phyloP scores from a whole-genome alignment of 2,888 invertebrate genomes.

The Sussaba pulchella region DNA sequence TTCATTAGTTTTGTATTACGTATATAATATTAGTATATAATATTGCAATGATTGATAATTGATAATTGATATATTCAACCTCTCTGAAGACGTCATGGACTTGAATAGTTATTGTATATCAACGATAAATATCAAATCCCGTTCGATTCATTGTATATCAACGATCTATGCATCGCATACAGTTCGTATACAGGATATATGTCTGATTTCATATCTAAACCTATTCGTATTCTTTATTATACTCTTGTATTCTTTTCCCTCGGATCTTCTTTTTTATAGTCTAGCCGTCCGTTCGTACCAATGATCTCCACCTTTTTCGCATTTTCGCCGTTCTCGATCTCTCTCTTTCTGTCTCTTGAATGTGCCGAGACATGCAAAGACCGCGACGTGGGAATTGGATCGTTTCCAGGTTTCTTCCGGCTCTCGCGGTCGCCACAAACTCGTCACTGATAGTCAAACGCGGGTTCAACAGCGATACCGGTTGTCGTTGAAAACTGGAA shows the following conservation, averaged over 20 bases:
- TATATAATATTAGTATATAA: no score
- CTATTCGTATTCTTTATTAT: no score
- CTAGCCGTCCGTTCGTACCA: neutral
- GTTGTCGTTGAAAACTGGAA: slow-evolving; percentile 6
- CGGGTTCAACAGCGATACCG: slow-evolving; percentile 16
- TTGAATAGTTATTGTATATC: no score
- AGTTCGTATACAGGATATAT: no score
- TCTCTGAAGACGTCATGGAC: no score
- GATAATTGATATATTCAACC: no score
- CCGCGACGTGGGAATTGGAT: slow-evolving; percentile 56
- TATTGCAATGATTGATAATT: no score
- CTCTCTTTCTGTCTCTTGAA: slow-evolving; percentile 20
- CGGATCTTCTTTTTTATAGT: neutral
- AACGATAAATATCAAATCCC: no score
- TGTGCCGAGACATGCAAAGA: slow-evolving; percentile 4
- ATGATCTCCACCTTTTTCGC: neutral
- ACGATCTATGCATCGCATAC: no score
- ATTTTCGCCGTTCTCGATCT: neutral
- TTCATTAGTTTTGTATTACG: no score
- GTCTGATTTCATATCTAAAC: no score
- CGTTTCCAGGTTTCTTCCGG: slow-evolving; percentile 61
- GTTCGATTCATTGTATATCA: no score
- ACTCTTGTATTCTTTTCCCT: neutral
- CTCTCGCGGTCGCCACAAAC: slow-evolving; percentile 33
- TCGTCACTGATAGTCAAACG: slow-evolving; percentile 14